Evolutionary conservation across 2,113 vertebrate species (phyloP).

Genomic region (Apaloderma vittatum): DNA sequence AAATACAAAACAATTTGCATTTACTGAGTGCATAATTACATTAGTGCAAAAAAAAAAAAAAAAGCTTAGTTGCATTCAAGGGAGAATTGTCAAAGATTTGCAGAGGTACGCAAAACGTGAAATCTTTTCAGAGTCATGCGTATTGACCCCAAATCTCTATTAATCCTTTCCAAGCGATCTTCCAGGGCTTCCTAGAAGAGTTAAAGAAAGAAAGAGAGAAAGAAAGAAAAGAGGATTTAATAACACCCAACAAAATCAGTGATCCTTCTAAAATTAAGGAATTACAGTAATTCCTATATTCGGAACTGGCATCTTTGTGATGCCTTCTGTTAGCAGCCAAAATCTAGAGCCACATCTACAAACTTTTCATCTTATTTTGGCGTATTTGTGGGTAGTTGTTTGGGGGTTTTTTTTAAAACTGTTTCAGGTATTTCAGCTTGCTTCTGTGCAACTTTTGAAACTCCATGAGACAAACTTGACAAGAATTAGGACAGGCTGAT

Average conservation of each 20-base stretch:
- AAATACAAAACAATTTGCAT: constrained; percentile 81
- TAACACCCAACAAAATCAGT: not conserved
- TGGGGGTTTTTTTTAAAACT: not conserved
- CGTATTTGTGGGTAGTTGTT: not conserved
- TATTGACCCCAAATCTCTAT: constrained; percentile 91
- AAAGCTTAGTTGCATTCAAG: constrained; percentile 62
- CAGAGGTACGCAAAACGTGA: constrained; percentile 91
- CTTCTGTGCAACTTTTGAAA: not conserved
- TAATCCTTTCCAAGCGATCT: constrained; percentile 92
- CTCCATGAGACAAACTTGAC: not conserved
- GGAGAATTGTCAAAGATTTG: constrained; percentile 84
- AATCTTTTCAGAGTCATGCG: constrained; percentile 96
- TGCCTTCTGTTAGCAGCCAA: not conserved
- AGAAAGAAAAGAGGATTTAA: not conserved
- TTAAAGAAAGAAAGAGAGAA: not conserved
- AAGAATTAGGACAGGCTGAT: not conserved
- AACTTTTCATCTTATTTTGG: not conserved
- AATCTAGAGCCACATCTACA: not conserved
- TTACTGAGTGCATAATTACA: constrained; percentile 77
- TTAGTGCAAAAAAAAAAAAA: constrained; percentile 77
- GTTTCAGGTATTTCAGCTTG: not conserved
- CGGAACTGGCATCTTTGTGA: no score
- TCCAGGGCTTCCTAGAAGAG: constrained; percentile 90
- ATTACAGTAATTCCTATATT: no score
- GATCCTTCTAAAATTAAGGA: not conserved